phyloP scores from a whole-genome alignment of 2,888 invertebrate species.

The Cephus pygmeus region DNA sequence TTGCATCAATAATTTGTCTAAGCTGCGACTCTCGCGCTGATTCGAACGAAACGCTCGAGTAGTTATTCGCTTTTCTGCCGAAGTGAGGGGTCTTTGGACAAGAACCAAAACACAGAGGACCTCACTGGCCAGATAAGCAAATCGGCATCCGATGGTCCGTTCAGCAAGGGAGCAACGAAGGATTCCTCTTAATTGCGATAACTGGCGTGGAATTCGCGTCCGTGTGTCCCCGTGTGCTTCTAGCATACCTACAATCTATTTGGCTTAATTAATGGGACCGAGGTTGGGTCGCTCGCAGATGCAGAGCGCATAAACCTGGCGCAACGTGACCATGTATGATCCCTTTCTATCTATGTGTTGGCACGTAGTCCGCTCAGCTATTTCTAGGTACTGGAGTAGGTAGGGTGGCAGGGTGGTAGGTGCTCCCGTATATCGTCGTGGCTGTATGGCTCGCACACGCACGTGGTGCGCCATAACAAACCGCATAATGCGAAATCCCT shows the following conservation, averaged over 20 bases:
- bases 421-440: not conserved
- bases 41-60: too few relatives aligned
- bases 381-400: not conserved
- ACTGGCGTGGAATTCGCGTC: not conserved
- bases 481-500: slow-evolving; percentile 39
- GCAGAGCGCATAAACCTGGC: slow-evolving; percentile 27
- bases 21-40: not conserved
- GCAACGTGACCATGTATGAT: slow-evolving; percentile 20
- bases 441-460: not conserved
- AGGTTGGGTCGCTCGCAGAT: slow-evolving; percentile 13
- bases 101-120: not conserved
- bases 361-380: slow-evolving; percentile 17
- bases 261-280: slow-evolving; percentile 33
- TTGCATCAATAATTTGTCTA: not conserved
- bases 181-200: not conserved
- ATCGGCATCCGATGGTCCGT: not conserved
- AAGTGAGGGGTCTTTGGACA: too few relatives aligned
- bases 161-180: not conserved
- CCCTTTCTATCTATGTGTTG: not conserved
- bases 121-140: not conserved
- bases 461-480: slow-evolving; percentile 30
- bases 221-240: not conserved
- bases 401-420: not conserved
- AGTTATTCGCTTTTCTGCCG: too few relatives aligned
- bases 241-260: not conserved